Evolutionary conservation across 2,113 vertebrate species (phyloP).

Genomic region (Puffinus mauretanicus): DNA sequence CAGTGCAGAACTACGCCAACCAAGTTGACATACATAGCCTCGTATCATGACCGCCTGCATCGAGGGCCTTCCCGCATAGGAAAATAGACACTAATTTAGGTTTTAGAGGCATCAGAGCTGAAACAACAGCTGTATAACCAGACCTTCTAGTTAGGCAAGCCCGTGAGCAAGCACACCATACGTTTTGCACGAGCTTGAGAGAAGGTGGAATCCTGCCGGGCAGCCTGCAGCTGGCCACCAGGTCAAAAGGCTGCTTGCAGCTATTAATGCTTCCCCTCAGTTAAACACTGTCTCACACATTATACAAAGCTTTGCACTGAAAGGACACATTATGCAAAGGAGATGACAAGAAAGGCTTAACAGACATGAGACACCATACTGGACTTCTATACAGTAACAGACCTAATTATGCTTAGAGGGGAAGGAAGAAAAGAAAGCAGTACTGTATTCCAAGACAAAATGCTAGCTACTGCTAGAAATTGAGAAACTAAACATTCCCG

Average conservation of each 20-base stretch:
- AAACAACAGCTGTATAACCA: neutral
- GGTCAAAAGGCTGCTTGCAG: conserved; percentile 53
- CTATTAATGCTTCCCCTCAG: neutral
- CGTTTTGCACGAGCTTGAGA: neutral
- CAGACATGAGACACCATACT: neutral
- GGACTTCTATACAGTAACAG: neutral
- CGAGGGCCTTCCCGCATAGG: neutral
- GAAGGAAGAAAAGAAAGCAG: conserved; percentile 25
- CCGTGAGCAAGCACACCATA: neutral
- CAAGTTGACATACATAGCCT: accelerated
- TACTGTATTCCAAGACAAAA: conserved; percentile 22
- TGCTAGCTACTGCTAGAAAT: neutral
- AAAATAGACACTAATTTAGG: neutral
- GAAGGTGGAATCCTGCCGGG: conserved; percentile 12
- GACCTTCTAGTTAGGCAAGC: neutral
- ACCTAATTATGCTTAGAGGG: neutral
- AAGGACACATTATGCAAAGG: conserved; percentile 40
- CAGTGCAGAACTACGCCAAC: accelerated
- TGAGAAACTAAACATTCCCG: neutral
- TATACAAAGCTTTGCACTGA: conserved; percentile 27
- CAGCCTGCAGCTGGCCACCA: conserved; percentile 19
- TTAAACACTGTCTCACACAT: neutral
- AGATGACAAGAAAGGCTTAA: conserved; percentile 4
- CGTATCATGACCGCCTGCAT: accelerated
- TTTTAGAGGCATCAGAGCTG: neutral